Evolutionary conservation across 1,140 invertebrate species (phyloP).

Genomic region (Phthorimaea operculella): DNA sequence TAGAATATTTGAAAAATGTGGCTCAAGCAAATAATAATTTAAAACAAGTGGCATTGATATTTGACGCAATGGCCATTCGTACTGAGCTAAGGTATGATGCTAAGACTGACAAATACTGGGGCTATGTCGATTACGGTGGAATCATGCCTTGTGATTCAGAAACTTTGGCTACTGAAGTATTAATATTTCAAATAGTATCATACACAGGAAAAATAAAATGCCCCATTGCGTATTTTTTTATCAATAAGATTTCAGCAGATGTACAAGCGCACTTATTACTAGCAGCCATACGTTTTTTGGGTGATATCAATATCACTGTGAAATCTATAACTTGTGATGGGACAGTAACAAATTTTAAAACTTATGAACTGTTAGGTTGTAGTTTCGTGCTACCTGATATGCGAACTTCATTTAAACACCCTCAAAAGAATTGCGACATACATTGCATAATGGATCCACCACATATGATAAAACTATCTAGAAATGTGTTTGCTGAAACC

Average conservation of each 20-base stretch:
- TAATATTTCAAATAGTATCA: conserved; percentile 22
- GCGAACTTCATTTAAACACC: conserved; percentile 16
- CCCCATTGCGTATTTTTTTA: conserved; percentile 29
- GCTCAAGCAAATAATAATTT: conserved; percentile 9
- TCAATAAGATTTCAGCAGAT: conserved; percentile 19
- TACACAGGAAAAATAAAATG: conserved; percentile 18
- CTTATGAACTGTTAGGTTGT: conserved; percentile 22
- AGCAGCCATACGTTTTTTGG: conserved; percentile 15
- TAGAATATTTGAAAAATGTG: neutral
- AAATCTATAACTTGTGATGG: conserved; percentile 29
- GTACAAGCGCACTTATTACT: conserved; percentile 16
- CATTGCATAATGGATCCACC: conserved; percentile 23
- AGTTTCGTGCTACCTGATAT: conserved; percentile 14
- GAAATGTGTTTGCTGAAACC: conserved; percentile 26
- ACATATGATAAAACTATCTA: conserved; percentile 29
- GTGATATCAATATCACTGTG: conserved; percentile 20
- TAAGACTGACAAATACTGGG: conserved; percentile 19
- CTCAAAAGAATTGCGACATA: conserved; percentile 5
- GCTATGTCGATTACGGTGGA: conserved; percentile 25
- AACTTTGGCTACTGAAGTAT: conserved; percentile 16
- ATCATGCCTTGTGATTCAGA: conserved; percentile 19
- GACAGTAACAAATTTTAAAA: conserved; percentile 12
- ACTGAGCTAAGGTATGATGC: conserved; percentile 20
- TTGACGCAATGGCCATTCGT: conserved; percentile 29
- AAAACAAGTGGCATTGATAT: conserved; percentile 22